These are phyloP conservation scores for Elegia similella DNA, from an alignment of 2,888 invertebrate genomes.

Conservation along the genomic window DNA sequence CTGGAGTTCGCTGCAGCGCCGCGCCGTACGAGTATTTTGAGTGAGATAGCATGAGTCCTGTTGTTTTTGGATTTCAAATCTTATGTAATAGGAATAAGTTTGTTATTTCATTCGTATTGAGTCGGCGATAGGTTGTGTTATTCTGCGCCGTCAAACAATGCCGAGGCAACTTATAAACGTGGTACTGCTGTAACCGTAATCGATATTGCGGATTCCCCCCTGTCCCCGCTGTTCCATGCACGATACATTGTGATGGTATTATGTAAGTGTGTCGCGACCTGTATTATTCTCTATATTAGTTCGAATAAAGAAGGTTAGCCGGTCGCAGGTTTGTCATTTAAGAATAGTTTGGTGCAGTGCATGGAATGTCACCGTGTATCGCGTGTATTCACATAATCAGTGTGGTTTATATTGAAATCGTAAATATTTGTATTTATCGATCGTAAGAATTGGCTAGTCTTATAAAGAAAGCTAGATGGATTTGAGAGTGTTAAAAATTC, in stretches of 20 bases:
- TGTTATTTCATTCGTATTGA: too few species aligned
- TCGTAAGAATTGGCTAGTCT: slow-evolving; percentile 40
- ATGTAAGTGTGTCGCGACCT: slow-evolving; percentile 18
- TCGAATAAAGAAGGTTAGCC: slow-evolving; percentile 27
- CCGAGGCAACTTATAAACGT: too few species aligned
- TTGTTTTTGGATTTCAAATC: too few species aligned
- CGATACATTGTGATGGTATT: slow-evolving; percentile 36
- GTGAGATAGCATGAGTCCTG: too few species aligned
- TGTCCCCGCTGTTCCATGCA: slow-evolving; percentile 37
- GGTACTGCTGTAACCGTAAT: too few species aligned
- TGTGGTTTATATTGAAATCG: slow-evolving; percentile 34
- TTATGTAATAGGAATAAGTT: too few species aligned
- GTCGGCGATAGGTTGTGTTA: too few species aligned
- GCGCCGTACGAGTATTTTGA: too few species aligned
- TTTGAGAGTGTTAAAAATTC: slow-evolving; percentile 31
- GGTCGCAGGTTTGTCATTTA: slow-evolving; percentile 30
- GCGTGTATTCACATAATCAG: slow-evolving; percentile 34
- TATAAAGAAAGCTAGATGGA: slow-evolving; percentile 31
- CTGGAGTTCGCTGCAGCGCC: too few species aligned
- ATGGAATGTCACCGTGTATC: slow-evolving; percentile 33
- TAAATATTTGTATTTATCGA: slow-evolving; percentile 32
- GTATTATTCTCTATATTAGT: slow-evolving; percentile 20
- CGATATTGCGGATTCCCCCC: background rate
- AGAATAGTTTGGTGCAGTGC: slow-evolving; percentile 42
- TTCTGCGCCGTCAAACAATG: too few species aligned